phyloP scores from a whole-genome alignment of 2,888 invertebrate species.

The Hyles lineata region DNA sequence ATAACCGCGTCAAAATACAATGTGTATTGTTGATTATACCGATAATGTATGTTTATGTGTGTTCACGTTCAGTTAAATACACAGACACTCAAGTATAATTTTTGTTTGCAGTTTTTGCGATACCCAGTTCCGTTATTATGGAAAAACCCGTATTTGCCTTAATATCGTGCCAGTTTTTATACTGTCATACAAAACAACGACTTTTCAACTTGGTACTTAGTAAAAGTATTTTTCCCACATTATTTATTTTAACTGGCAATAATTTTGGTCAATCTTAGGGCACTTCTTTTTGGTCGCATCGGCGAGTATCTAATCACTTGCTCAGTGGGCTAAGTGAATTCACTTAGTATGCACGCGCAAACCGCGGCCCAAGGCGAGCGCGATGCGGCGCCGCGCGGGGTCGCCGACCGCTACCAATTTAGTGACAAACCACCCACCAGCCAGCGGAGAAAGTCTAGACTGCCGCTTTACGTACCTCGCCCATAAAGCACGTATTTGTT shows the following conservation, averaged over 20 bases:
- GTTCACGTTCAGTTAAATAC: no score
- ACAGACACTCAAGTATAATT: no score
- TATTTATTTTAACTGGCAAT: neutral
- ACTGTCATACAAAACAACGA: neutral
- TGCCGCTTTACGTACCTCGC: neutral
- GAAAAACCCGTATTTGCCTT: neutral
- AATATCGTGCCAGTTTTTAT: neutral
- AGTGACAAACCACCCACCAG: slow-evolving; percentile 51
- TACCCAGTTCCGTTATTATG: neutral
- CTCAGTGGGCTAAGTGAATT: slow-evolving; percentile 30
- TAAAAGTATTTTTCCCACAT: neutral
- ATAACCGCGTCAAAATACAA: neutral
- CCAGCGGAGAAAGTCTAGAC: slow-evolving; percentile 39
- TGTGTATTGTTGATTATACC: neutral
- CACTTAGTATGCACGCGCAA: slow-evolving; percentile 33
- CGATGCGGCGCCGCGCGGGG: slow-evolving; percentile 45
- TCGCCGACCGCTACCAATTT: slow-evolving; percentile 55
- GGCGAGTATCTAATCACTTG: slow-evolving; percentile 20
- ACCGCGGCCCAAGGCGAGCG: slow-evolving; percentile 26
- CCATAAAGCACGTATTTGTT: slow-evolving; percentile 17
- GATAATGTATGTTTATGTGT: no score
- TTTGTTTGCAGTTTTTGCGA: no score
- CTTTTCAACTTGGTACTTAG: neutral
- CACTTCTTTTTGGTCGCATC: neutral
- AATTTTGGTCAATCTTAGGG: neutral